Conservation (phyloP, 2,113 vertebrate species). For the Chrysemys picta region DNA sequence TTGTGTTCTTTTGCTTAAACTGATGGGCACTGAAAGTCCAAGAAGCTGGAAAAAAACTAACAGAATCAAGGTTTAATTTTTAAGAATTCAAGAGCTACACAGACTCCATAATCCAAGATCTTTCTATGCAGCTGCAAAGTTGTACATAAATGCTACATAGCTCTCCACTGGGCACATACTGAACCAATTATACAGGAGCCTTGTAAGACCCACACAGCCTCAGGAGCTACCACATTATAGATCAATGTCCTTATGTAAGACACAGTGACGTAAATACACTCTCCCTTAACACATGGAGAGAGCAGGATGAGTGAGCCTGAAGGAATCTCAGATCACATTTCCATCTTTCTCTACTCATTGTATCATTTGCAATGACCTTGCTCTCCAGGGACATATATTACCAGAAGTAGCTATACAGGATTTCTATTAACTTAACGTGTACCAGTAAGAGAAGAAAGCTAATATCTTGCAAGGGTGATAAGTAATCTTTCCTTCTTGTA, state of each 20-base stretch:
- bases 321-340: constrained; percentile 52
- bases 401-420: constrained; percentile 30
- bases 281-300: constrained; percentile 35
- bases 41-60: rapidly evolving
- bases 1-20: background rate
- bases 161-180: constrained; percentile 17
- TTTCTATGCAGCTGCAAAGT: background rate
- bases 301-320: constrained; percentile 42
- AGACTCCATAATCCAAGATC: rapidly evolving
- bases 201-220: constrained; percentile 21
- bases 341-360: constrained; percentile 35
- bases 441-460: background rate
- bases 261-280: constrained; percentile 27
- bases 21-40: rapidly evolving
- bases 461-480: background rate
- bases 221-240: constrained; percentile 17
- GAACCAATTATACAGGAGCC: constrained; percentile 38
- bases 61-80: background rate
- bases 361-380: constrained; percentile 39
- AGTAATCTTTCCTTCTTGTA: background rate
- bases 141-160: background rate
- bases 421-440: constrained; percentile 35
- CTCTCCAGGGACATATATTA: constrained; percentile 49
- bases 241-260: constrained; percentile 43
- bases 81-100: background rate